Base-by-base conservation (phyloP, 53 echinoderm and acorn worm genomes). In the Echinarachnius parma region DNA sequence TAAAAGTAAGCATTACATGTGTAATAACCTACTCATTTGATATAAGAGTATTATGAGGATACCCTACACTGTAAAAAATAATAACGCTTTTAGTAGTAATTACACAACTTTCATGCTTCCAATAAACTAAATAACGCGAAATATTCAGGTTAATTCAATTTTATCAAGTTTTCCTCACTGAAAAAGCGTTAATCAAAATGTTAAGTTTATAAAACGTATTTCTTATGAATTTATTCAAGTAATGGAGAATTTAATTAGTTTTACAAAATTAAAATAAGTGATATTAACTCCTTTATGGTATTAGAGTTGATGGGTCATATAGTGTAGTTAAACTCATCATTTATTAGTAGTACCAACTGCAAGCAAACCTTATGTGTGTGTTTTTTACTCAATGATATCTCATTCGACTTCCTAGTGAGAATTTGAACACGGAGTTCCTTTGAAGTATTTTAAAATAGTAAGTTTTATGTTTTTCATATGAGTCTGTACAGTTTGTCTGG, bases 221-320 rank as follows among this genome's bases (percentile, higher is more conserved):
- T 39, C 42, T 39, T 39, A 39, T 39, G 42, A 39, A 39, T 39
- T 39, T 9, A 39, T 39, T 39, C 42, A 9, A 9, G 7, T 39
- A 39, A 39, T 39, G 42, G 7, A 39, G 7, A 39, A 39, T 39
- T 39, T 13, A 39, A 39, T 39, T 39, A 39, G 42, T 13, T 39
- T 39, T 39, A 39, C 42, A 39, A 39, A 39, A 39, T 39, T 39
- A 39, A 39, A 39, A 39, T 39, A 39, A 39, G 42, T 39, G 42
- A 39, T 39, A 39, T 7, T 39, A 39, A 39, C 13, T 39, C 42
- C 7, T 39, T 7, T 39, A 39, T 39, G 42, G 13, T 39, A 39
- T 39, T 39, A 39, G 42, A 39, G 42, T 39, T 39, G 13, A 39
- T 9, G 13, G 13, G 42, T 39, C 42, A 7, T 13, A 13, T 13